Conservation (phyloP, 2,888 invertebrate species). For the Mesoligia furuncula region DNA sequence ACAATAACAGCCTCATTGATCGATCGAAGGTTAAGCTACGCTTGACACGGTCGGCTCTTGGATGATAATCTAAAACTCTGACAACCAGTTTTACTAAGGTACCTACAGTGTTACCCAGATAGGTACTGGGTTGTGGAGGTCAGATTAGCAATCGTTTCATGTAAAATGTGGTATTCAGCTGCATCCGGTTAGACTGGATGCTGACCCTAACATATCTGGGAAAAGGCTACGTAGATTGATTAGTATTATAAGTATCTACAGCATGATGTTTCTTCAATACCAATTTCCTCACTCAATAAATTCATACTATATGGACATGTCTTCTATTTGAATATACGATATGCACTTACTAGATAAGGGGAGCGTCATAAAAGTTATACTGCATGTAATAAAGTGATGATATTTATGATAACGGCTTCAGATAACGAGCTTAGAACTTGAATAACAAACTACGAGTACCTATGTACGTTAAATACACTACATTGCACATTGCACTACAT, state of each 20-base stretch:
- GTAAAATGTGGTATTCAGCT: too few relatives aligned
- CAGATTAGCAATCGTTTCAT: too few relatives aligned
- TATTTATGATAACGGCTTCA: constrained; percentile 23
- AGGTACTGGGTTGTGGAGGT: too few relatives aligned
- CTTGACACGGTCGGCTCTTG: not conserved
- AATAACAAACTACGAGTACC: not conserved
- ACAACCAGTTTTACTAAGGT: too few relatives aligned
- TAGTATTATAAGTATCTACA: not conserved
- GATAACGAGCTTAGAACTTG: constrained; percentile 9
- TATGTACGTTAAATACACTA: not conserved
- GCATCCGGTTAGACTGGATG: not conserved
- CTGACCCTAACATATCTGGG: not conserved
- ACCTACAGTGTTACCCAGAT: too few relatives aligned
- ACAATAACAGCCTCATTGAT: not conserved
- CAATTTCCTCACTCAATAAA: not conserved
- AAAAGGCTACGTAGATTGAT: too few relatives aligned
- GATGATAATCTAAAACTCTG: not conserved
- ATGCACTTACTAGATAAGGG: constrained; percentile 22
- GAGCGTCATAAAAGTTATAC: constrained; percentile 35
- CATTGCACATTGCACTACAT: too few relatives aligned
- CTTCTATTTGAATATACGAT: constrained; percentile 19
- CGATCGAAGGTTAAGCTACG: not conserved
- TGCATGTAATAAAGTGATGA: constrained; percentile 32
- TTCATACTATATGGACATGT: not conserved
- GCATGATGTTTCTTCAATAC: not conserved